A percentile compares a stretch with the other conserved stretches of the same genome.
Evolutionary conservation across 2,888 invertebrate genomes (phyloP).

Genomic region (Hirtodrosophila confusa): DNA sequence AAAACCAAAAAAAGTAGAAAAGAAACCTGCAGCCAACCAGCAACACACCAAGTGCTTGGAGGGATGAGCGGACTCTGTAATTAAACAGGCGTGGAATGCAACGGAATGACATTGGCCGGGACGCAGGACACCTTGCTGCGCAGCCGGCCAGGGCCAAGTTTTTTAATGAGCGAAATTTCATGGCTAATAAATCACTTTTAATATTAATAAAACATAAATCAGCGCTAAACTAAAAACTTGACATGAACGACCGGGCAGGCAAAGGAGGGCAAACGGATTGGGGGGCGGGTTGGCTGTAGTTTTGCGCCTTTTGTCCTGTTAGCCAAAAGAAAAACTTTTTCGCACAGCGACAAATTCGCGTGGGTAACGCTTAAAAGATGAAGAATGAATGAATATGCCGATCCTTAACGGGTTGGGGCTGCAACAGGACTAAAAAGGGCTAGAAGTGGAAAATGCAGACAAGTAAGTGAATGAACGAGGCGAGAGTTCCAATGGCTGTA

Average conservation of each 20-base stretch:
- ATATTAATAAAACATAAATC: constrained; percentile 83
- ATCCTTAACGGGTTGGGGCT: constrained; percentile 8
- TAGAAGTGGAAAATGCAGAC: background rate
- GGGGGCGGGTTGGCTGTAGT: constrained; percentile 25
- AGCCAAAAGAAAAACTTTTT: constrained; percentile 20
- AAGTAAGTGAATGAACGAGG: constrained; percentile 17
- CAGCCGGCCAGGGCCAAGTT: constrained; percentile 44
- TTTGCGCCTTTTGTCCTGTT: constrained; percentile 27
- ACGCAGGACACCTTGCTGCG: constrained; percentile 26
- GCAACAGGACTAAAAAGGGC: background rate
- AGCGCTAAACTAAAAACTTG: constrained; percentile 63
- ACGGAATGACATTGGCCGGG: constrained; percentile 18
- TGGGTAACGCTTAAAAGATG: constrained; percentile 21
- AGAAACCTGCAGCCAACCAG: too few species aligned
- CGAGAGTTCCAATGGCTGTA: too few species aligned
- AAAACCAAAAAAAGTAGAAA: background rate
- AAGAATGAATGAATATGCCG: constrained; percentile 21
- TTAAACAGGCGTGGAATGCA: constrained; percentile 65
- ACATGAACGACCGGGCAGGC: constrained; percentile 18
- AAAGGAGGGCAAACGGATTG: background rate
- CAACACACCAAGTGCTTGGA: too few species aligned
- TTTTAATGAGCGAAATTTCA: constrained; percentile 56
- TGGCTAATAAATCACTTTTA: constrained; percentile 82
- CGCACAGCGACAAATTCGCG: constrained; percentile 19
- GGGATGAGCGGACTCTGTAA: constrained; percentile 39